These are phyloP conservation scores for fruit fly (Drosophila melanogaster) DNA, from an alignment of 1,140 invertebrate genomes.

Conservation along the genomic window Release_6_plus_ISO1_MT NT_033777.3:22322001-22322500, in stretches of 20 bases:
- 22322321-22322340: conserved; percentile 71
- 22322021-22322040: conserved; percentile 27
- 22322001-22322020: conserved; percentile 61
- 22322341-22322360: conserved; percentile 7
- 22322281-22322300: conserved; percentile 32
- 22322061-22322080: no score
- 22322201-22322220: not conserved
- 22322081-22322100: no score
- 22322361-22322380: conserved; percentile 54
- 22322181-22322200: conserved; percentile 10
- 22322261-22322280: conserved; percentile 53
- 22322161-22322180: conserved; percentile 57
- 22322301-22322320: conserved; percentile 65
- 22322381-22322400: conserved; percentile 76
- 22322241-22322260: conserved; percentile 27
- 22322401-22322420: conserved; percentile 78
- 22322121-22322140: conserved; percentile 62
- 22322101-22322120: not conserved
- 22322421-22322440: conserved; percentile 55
- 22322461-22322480: conserved; percentile 26
- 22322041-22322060: not conserved
- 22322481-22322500: conserved; percentile 36
- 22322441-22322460: conserved; percentile 58
- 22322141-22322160: conserved; percentile 72
- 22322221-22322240: conserved; percentile 29